Evolutionary conservation across 1,140 invertebrate species (phyloP).

Genomic region (Bombus ignitus): DNA sequence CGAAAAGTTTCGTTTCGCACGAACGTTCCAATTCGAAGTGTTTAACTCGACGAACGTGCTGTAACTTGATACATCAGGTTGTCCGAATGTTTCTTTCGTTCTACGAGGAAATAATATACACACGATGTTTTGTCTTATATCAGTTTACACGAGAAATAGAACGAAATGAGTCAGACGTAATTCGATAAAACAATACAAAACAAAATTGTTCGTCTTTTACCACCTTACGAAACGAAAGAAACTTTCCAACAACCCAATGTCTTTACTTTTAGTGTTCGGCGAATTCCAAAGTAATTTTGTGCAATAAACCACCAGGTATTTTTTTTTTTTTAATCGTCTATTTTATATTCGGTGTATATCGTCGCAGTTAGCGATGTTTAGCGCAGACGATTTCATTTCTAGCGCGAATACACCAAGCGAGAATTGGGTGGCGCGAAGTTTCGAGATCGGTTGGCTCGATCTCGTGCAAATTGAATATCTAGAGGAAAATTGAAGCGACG

Average conservation of each 20-base stretch:
- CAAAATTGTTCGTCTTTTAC: rapidly evolving
- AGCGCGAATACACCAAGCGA: no score
- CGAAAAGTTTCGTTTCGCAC: no score
- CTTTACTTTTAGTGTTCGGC: not conserved
- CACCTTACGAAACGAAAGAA: no score
- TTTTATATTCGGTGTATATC: not conserved
- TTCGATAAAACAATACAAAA: no score
- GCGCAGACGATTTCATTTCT: not conserved
- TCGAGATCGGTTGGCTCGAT: constrained; percentile 15
- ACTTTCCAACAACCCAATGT: rapidly evolving
- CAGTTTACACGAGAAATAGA: no score
- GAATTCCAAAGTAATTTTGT: not conserved
- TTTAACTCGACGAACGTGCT: no score
- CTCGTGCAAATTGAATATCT: constrained; percentile 41
- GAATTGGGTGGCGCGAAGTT: not conserved
- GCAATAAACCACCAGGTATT: rapidly evolving
- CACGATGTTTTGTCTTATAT: no score
- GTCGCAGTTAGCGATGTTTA: not conserved
- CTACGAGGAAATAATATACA: no score
- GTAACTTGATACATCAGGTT: no score
- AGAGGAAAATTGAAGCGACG: constrained; percentile 33
- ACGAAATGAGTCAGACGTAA: rapidly evolving
- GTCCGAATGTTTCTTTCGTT: no score
- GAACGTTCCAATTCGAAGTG: no score
- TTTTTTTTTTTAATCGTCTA: not conserved